Evolutionary conservation across 2,113 vertebrate genomes (phyloP).

Genomic region (Apteryx mantelli): DNA sequence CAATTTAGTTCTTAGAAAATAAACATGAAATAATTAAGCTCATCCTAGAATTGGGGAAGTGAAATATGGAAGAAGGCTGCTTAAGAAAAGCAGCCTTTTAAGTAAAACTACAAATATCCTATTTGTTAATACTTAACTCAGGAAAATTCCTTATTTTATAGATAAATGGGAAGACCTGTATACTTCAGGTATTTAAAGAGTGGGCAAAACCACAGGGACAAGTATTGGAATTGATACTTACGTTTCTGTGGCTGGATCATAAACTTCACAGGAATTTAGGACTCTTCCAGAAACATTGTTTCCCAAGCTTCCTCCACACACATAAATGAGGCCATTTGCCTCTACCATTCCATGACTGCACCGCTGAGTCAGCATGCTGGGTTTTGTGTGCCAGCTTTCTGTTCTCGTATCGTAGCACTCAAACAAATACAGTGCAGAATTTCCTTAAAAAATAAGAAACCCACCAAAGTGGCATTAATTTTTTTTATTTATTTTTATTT

Average conservation of each 20-base stretch:
- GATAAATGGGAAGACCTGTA: background rate
- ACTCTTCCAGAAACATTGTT: conserved; percentile 95
- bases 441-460: conserved; percentile 82
- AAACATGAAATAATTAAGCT: background rate
- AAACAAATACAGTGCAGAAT: conserved; percentile 93
- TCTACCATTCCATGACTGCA: conserved; percentile 97
- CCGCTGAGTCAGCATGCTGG: conserved; percentile 94
- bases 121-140: background rate
- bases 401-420: conserved; percentile 97
- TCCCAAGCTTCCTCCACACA: conserved; percentile 94
- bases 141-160: background rate
- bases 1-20: background rate
- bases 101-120: background rate
- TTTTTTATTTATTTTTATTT: background rate
- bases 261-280: conserved; percentile 95
- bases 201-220: background rate
- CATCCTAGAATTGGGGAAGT: background rate
- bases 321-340: conserved; percentile 92
- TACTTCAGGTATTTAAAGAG: background rate
- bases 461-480: conserved; percentile 62
- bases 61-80: background rate
- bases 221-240: conserved; percentile 70
- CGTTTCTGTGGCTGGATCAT: conserved; percentile 93
- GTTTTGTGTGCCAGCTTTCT: conserved; percentile 95
- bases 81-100: background rate